phyloP scores from a whole-genome alignment of 2,888 invertebrate genomes.

The Isotomurus palustris region DNA sequence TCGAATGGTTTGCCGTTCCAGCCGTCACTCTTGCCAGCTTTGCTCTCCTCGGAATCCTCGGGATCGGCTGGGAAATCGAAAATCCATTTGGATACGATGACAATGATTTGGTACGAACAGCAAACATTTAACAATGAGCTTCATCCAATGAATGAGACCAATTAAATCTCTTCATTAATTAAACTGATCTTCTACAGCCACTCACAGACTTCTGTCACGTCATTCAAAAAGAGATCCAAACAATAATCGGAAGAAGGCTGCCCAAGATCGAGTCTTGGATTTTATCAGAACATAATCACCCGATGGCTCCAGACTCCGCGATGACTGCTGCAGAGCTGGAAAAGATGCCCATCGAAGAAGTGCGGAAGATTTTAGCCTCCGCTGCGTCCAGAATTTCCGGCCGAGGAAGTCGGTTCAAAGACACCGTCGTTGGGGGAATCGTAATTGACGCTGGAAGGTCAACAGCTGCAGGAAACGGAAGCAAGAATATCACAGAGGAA shows the following conservation, averaged over 20 bases:
- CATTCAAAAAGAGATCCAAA: slow-evolving; percentile 29
- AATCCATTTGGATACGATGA: slow-evolving; percentile 33
- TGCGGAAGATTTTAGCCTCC: slow-evolving; percentile 11
- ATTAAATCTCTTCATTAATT: background rate
- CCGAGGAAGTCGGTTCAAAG: background rate
- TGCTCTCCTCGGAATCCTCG: slow-evolving; percentile 37
- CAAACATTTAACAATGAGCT: background rate
- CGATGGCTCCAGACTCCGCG: slow-evolving; percentile 20
- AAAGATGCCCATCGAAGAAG: slow-evolving; percentile 11
- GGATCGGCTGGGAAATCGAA: slow-evolving; percentile 42
- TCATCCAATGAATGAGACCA: background rate
- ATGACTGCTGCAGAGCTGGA: slow-evolving; percentile 20
- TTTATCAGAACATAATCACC: slow-evolving; percentile 22
- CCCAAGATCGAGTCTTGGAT: slow-evolving; percentile 33
- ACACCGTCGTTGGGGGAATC: background rate
- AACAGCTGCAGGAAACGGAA: too few species aligned
- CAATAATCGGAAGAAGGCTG: slow-evolving; percentile 26
- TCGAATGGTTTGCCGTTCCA: slow-evolving; percentile 38
- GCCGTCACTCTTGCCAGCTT: slow-evolving; percentile 35
- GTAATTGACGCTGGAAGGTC: background rate
- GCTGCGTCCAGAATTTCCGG: slow-evolving; percentile 2
- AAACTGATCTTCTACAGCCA: slow-evolving; percentile 10
- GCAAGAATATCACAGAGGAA: too few species aligned
- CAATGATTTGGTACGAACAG: slow-evolving; percentile 20
- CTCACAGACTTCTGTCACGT: slow-evolving; percentile 37